Evolutionary conservation across 2,113 vertebrate genomes (phyloP).

Genomic region (Percina caprodes): DNA sequence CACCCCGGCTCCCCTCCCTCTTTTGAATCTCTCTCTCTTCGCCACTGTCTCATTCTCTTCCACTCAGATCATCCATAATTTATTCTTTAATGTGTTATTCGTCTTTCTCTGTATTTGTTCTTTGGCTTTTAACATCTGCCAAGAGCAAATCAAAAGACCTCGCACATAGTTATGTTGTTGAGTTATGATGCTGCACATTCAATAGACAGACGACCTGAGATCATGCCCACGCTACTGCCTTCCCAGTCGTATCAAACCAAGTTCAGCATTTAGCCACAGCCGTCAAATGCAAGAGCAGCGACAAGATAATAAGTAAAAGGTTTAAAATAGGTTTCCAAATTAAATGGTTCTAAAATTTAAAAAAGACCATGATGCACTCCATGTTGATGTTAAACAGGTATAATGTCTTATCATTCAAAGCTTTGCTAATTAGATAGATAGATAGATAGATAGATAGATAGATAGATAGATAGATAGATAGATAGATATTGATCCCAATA

Average conservation of each 20-base stretch:
- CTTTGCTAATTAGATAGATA: background rate
- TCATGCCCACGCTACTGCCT: background rate
- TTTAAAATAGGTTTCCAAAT: background rate
- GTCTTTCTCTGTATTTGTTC: conserved; percentile 48
- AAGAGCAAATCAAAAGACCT: conserved; percentile 28
- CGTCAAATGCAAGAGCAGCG: background rate
- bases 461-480: too few relatives aligned
- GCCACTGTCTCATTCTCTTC: conserved; percentile 42
- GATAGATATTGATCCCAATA: too few relatives aligned
- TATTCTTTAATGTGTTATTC: conserved; percentile 68
- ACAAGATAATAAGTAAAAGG: background rate
- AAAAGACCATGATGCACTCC: background rate
- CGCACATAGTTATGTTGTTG: conserved; percentile 1
- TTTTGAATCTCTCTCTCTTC: conserved; percentile 33
- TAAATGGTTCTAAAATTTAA: background rate
- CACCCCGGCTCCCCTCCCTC: conserved; percentile 45
- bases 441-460: too few relatives aligned
- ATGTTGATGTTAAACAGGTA: background rate
- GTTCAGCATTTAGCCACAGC: background rate
- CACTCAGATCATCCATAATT: conserved; percentile 75
- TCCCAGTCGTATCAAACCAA: background rate
- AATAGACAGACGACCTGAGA: background rate
- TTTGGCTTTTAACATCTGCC: conserved; percentile 30
- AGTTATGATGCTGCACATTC: conserved; percentile 15
- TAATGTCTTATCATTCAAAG: background rate